These are phyloP conservation scores for Poecilus cupreus DNA, from an alignment of 2,888 invertebrate species.

Conservation along the genomic window DNA sequence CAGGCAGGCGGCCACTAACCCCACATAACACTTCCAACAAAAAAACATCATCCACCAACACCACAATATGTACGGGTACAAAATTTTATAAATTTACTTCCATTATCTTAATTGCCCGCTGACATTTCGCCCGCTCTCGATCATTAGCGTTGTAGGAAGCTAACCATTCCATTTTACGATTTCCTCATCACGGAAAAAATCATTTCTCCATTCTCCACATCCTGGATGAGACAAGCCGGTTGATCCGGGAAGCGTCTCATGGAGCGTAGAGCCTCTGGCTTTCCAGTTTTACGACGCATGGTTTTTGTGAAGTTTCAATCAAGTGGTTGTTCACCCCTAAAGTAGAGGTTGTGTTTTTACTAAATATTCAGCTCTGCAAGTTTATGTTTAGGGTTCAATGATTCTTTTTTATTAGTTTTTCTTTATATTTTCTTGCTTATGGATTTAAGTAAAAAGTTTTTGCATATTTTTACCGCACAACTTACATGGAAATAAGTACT, in stretches of 20 bases:
- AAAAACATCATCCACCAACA: too few relatives aligned
- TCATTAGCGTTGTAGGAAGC: neutral
- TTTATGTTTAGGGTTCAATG: neutral
- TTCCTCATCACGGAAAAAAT: neutral
- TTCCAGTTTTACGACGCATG: neutral
- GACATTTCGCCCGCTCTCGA: neutral
- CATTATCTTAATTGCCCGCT: neutral
- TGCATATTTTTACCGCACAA: neutral
- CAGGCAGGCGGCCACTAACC: too few relatives aligned
- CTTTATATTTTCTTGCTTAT: neutral
- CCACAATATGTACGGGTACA: too few relatives aligned
- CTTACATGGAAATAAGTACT: neutral
- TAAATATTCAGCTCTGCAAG: neutral
- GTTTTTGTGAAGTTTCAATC: neutral
- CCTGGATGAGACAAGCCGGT: too few relatives aligned
- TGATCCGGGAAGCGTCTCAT: too few relatives aligned
- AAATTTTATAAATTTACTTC: too few relatives aligned
- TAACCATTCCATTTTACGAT: neutral
- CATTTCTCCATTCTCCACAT: neutral
- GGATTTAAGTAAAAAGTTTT: neutral
- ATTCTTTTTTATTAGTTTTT: neutral
- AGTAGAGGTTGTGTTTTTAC: neutral
- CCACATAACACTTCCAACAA: too few relatives aligned
- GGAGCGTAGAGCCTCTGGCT: neutral
- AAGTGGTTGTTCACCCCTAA: neutral